These are phyloP conservation scores for Cheiracanthium punctorium DNA, from an alignment of 2,888 invertebrate genomes.

Conservation along the genomic window DNA sequence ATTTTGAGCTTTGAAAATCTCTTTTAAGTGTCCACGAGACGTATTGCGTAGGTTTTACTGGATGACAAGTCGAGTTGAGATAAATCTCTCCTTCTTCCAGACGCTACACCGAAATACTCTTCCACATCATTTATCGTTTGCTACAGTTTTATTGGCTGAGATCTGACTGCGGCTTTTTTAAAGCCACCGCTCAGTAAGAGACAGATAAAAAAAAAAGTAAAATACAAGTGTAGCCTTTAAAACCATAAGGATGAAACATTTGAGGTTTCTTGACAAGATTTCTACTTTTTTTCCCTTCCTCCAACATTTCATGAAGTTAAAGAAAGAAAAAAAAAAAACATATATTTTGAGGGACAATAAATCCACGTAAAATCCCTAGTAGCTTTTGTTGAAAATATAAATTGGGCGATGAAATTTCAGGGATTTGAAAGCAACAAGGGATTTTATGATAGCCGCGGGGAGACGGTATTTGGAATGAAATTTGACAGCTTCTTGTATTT, in stretches of 20 bases:
- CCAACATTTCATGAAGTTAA: background rate
- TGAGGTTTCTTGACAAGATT: conserved; percentile 65
- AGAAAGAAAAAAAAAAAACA: conserved; percentile 43
- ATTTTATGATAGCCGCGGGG: background rate
- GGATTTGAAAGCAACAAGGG: conserved; percentile 52
- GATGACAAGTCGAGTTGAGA: conserved; percentile 68
- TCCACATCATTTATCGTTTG: conserved; percentile 70
- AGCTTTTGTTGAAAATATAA: conserved; percentile 38
- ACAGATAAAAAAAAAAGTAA: conserved; percentile 43
- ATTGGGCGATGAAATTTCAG: conserved; percentile 60
- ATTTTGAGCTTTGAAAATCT: conserved; percentile 68
- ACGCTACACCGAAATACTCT: conserved; percentile 66
- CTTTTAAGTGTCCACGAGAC: conserved; percentile 61
- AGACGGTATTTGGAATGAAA: background rate
- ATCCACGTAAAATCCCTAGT: conserved; percentile 46
- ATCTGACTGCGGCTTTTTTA: conserved; percentile 65
- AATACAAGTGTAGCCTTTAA: conserved; percentile 64
- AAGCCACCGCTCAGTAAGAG: conserved; percentile 49
- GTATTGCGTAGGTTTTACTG: conserved; percentile 65
- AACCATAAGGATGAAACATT: conserved; percentile 66
- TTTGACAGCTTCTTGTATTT: background rate
- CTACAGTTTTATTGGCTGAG: conserved; percentile 67
- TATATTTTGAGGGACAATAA: conserved; percentile 41
- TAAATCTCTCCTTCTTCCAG: conserved; percentile 65
- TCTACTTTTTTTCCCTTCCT: conserved; percentile 17